phyloP scores from a whole-genome alignment of 35 echinoderm and acorn worm genomes.

The Lytechinus variegatus region DNA sequence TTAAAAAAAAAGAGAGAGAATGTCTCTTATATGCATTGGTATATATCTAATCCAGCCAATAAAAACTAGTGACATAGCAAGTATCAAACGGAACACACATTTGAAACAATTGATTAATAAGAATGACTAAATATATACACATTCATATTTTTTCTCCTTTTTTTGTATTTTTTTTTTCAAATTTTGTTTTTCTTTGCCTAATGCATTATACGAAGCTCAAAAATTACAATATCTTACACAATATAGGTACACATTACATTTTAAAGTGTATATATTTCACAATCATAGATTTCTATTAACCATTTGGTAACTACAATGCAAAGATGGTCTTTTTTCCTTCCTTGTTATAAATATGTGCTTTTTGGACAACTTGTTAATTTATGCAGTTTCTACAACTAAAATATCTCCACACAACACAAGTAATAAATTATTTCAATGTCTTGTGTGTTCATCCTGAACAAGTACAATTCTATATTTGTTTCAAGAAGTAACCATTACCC shows the following conservation, averaged over 20 bases:
- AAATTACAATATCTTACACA: conserved; percentile 48
- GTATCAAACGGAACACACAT: not conserved
- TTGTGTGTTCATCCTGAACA: not conserved
- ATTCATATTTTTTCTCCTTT: conserved; percentile 41
- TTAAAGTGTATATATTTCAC: conserved; percentile 40
- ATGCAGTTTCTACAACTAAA: not conserved
- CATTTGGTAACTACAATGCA: conserved; percentile 23
- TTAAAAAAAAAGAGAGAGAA: conserved; percentile 30
- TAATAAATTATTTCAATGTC: conserved; percentile 38
- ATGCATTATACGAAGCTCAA: conserved; percentile 38
- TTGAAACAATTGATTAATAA: conserved; percentile 37
- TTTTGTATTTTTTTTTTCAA: conserved; percentile 34
- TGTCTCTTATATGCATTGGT: not conserved
- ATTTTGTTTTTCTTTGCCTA: conserved; percentile 39
- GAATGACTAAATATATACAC: conserved; percentile 45
- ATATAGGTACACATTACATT: conserved; percentile 39
- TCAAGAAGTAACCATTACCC: not conserved
- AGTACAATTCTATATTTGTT: conserved; percentile 22
- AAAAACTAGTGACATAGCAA: conserved; percentile 6
- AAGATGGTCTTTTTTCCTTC: not conserved
- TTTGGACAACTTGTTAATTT: not conserved
- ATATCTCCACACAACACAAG: not conserved
- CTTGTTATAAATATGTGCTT: conserved; percentile 36
- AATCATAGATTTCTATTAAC: conserved; percentile 41
- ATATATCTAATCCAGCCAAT: conserved; percentile 23